phyloP scores from a whole-genome alignment of 2,113 vertebrate genomes.

The Galeopterus variegatus region DNA sequence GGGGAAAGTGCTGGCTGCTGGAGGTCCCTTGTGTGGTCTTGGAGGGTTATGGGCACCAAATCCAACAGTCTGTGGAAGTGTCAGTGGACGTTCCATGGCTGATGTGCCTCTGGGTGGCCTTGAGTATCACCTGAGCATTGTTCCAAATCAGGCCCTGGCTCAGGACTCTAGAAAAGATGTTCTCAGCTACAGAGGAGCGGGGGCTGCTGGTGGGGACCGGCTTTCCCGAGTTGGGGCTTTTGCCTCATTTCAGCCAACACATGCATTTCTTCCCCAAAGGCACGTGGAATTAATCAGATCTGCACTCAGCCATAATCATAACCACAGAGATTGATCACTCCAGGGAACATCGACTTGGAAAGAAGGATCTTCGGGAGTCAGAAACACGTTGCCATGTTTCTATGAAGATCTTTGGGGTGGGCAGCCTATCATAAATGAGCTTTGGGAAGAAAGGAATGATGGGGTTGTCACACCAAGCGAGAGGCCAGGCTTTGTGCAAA shows the following conservation, averaged over 20 bases:
- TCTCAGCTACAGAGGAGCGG: not conserved
- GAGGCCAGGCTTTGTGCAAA: not conserved
- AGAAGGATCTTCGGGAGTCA: not conserved
- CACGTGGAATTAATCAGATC: conserved; percentile 82
- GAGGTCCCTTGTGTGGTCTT: rapidly evolving
- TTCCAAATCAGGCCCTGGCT: not conserved
- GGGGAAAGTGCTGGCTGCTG: not conserved
- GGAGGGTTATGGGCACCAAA: not conserved
- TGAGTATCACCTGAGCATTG: rapidly evolving
- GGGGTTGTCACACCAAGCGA: too few species aligned
- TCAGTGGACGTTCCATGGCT: rapidly evolving
- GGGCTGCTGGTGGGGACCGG: rapidly evolving
- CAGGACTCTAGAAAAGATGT: not conserved
- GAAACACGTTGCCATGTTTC: too few species aligned
- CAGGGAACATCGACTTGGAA: rapidly evolving
- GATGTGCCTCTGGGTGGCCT: rapidly evolving
- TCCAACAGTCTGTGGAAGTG: not conserved
- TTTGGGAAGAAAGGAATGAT: not conserved
- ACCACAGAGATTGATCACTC: rapidly evolving
- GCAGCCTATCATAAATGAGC: not conserved
- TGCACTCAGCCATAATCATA: not conserved
- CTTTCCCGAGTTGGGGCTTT: not conserved
- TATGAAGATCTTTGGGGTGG: not conserved
- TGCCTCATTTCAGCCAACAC: not conserved
- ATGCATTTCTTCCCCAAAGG: conserved; percentile 83